Evolutionary conservation across 2,113 vertebrate genomes (phyloP).

Genomic region (Natator depressus): DNA sequence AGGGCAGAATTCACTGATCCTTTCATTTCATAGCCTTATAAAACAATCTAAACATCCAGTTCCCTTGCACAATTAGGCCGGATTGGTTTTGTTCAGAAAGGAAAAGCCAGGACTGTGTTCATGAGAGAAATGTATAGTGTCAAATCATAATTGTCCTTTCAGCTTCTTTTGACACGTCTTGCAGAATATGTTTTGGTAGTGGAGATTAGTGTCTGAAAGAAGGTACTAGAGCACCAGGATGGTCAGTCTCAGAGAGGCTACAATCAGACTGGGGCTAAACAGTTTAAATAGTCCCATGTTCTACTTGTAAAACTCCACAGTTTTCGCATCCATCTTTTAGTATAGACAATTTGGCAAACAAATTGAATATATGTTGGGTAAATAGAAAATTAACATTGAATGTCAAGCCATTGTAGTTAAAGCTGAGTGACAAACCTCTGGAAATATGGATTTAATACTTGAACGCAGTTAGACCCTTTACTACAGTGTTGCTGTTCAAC

Average conservation of each 20-base stretch:
- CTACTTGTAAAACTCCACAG: neutral
- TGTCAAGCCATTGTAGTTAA: neutral
- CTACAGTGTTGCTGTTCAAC: neutral
- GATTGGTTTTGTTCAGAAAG: slow-evolving; percentile 6
- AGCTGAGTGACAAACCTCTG: neutral
- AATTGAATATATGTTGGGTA: neutral
- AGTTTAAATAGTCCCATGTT: neutral
- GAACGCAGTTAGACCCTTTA: neutral
- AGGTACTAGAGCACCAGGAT: neutral
- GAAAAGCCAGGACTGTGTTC: slow-evolving; percentile 30
- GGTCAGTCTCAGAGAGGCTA: neutral
- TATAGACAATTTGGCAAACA: neutral
- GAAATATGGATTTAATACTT: neutral
- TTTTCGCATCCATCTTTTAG: neutral
- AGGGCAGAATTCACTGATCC: neutral
- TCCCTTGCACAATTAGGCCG: neutral
- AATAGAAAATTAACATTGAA: neutral
- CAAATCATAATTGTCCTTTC: slow-evolving; percentile 1
- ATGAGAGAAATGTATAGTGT: neutral
- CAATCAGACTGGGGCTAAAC: neutral
- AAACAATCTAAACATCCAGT: neutral
- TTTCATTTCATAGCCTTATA: slow-evolving; percentile 15
- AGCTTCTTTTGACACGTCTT: neutral
- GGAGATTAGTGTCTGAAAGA: neutral
- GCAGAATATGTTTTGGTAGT: neutral